Conservation (phyloP, 2,797 vertebrate genomes). For the Pangasius macronema region DNA sequence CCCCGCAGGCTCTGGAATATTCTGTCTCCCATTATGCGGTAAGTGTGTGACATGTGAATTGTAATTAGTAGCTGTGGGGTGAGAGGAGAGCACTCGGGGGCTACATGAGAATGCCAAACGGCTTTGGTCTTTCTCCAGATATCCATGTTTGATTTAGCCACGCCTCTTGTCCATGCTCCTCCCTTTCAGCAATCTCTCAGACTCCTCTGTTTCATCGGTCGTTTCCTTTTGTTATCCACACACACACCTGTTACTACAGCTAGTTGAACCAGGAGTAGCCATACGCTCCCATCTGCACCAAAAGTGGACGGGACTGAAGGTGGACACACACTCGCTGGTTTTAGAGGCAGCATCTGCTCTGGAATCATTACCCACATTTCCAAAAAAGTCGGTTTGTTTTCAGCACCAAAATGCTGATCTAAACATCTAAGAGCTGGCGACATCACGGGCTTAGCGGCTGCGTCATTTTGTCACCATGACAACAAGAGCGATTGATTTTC, state of each 20-base stretch:
- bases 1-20: conserved; percentile 82
- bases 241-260: conserved; percentile 23
- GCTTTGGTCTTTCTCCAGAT: conserved; percentile 55
- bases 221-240: conserved; percentile 28
- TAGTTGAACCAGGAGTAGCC: conserved; percentile 11
- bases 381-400: not conserved
- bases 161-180: conserved; percentile 41
- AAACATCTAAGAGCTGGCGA: not conserved
- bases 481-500: not conserved
- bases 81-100: conserved; percentile 64
- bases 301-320: conserved; percentile 6
- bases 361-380: not conserved
- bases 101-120: conserved; percentile 40
- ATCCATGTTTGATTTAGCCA: conserved; percentile 59
- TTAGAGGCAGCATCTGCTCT: not conserved
- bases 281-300: conserved; percentile 15
- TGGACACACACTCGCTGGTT: conserved; percentile 30
- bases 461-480: not conserved
- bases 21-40: conserved; percentile 85
- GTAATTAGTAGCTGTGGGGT: conserved; percentile 84
- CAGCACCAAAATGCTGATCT: not conserved
- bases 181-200: not conserved
- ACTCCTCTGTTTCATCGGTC: conserved; percentile 25
- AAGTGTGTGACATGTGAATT: conserved; percentile 87
- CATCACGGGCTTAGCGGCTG: not conserved